Evolutionary conservation across 2,113 vertebrate genomes (phyloP).

Genomic region (Acrocephalus kingi): DNA sequence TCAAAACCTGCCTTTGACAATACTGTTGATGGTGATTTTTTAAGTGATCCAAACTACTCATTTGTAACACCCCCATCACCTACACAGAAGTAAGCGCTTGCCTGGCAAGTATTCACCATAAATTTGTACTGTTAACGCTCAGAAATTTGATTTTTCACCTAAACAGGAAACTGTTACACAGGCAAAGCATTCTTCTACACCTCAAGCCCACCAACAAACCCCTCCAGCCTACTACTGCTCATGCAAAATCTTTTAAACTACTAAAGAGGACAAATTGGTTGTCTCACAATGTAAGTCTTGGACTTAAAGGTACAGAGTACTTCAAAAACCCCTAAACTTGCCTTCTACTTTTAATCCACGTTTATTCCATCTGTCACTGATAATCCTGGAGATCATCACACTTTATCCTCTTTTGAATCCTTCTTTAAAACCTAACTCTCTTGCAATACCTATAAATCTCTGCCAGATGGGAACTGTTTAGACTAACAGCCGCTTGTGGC

Average conservation of each 20-base stretch:
- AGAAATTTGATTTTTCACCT: not conserved
- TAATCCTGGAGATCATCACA: not conserved
- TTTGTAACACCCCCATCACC: not conserved
- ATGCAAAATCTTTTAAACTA: not conserved
- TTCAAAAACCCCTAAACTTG: not conserved
- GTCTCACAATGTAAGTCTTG: not conserved
- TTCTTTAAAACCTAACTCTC: not conserved
- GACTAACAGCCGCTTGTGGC: not conserved
- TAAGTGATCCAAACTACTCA: not conserved
- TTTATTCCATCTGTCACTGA: not conserved
- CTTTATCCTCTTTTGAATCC: slow-evolving; percentile 9
- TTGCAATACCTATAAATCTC: not conserved
- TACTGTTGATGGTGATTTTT: not conserved
- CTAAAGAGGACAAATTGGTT: not conserved
- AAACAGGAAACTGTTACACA: not conserved
- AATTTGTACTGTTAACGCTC: not conserved
- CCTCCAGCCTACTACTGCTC: not conserved
- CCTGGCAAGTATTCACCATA: not conserved
- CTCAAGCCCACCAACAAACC: not conserved
- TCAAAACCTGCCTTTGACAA: not conserved
- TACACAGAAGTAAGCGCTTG: not conserved
- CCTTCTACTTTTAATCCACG: not conserved
- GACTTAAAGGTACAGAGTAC: not conserved
- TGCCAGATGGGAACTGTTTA: slow-evolving; percentile 2
- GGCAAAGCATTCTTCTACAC: not conserved